Evolutionary conservation across 2,113 vertebrate genomes (phyloP).

Genomic region (Tragelaphus scriptus): DNA sequence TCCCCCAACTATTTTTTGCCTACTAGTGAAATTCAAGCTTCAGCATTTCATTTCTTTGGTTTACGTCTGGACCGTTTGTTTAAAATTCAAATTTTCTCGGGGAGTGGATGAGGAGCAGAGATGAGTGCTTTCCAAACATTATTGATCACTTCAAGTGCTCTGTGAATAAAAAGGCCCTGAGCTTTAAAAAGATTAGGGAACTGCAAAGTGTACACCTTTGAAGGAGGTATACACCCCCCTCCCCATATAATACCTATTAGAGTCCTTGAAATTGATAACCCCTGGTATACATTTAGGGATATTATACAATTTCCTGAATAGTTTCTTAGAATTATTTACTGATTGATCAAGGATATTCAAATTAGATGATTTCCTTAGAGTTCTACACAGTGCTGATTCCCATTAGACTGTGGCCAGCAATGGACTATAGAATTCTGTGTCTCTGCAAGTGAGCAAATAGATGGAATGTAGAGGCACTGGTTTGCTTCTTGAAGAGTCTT

Average conservation of each 20-base stretch:
- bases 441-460: background rate
- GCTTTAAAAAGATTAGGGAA: background rate
- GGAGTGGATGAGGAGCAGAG: background rate
- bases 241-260: background rate
- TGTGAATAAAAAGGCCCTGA: background rate
- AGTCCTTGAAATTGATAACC: background rate
- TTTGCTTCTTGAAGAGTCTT: background rate
- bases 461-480: background rate
- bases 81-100: constrained; percentile 9
- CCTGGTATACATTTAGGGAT: background rate
- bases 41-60: background rate
- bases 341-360: background rate
- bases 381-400: background rate
- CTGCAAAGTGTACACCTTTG: background rate
- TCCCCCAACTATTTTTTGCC: background rate
- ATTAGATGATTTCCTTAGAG: background rate
- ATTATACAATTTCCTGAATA: background rate
- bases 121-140: background rate
- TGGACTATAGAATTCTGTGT: background rate
- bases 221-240: background rate
- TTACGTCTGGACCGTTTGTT: background rate
- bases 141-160: background rate
- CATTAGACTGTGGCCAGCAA: background rate
- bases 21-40: background rate
- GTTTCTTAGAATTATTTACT: background rate